A percentile compares a stretch with the other conserved stretches of the same genome.
Conservation (phyloP, 2,113 vertebrate species). For the Aramus guarauna region DNA sequence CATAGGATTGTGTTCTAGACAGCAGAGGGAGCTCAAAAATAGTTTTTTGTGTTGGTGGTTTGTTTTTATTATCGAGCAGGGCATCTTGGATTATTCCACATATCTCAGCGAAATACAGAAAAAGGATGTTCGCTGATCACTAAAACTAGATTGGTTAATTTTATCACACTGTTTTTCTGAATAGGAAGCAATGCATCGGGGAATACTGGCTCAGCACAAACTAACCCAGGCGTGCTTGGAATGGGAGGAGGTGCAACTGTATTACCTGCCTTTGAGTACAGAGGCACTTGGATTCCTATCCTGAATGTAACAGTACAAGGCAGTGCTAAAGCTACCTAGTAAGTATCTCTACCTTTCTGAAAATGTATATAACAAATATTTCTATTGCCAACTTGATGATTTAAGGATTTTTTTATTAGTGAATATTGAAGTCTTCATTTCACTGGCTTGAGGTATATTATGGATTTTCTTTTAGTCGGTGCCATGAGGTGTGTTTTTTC, state of each 20-base stretch:
- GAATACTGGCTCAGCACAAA: slow-evolving; percentile 76
- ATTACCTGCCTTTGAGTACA: slow-evolving; percentile 96
- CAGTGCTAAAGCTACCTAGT: slow-evolving; percentile 98
- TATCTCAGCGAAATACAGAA: background rate
- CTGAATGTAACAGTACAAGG: slow-evolving; percentile 92
- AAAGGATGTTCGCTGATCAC: background rate
- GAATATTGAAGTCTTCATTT: background rate
- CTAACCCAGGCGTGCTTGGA: slow-evolving; percentile 80
- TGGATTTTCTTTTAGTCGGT: background rate
- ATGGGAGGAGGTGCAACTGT: slow-evolving; percentile 81
- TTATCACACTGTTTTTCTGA: background rate
- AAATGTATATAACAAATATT: background rate
- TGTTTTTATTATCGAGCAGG: background rate
- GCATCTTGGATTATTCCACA: background rate
- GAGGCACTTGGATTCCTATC: slow-evolving; percentile 97
- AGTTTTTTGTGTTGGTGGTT: background rate
- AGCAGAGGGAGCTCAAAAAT: slow-evolving; percentile 36
- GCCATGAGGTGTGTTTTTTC: background rate
- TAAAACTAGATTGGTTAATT: background rate
- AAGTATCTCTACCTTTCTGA: slow-evolving; percentile 68
- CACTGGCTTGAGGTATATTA: background rate
- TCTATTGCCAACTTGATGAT: background rate
- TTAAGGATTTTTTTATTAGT: background rate
- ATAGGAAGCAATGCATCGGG: slow-evolving; percentile 76
- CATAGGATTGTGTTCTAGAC: background rate